Conservation (phyloP, 2,797 vertebrate genomes). For the Cyprinodon diabolis region DNA sequence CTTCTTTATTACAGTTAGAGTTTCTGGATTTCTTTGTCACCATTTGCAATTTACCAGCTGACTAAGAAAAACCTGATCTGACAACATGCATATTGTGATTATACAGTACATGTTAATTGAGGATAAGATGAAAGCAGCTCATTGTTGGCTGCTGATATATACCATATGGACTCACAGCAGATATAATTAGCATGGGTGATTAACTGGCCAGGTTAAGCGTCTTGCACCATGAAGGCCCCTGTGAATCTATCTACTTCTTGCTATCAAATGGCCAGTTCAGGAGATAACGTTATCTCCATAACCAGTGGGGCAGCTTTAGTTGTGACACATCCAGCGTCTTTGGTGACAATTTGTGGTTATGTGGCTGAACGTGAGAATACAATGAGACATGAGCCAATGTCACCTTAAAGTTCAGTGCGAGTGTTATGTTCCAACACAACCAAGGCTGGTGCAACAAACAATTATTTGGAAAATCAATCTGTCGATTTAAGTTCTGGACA, state of each 20-base stretch:
- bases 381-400: constrained; percentile 32
- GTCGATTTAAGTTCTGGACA: too few relatives aligned
- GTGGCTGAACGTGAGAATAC: constrained; percentile 37
- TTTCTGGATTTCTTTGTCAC: constrained; percentile 5
- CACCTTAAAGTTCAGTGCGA: constrained; percentile 20
- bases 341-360: constrained; percentile 43
- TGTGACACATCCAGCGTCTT: constrained; percentile 38
- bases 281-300: constrained; percentile 38
- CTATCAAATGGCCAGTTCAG: constrained; percentile 37
- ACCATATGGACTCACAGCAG: constrained; percentile 74
- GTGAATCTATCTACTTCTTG: constrained; percentile 50
- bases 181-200: constrained; percentile 73
- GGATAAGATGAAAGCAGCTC: constrained; percentile 50
- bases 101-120: constrained; percentile 28
- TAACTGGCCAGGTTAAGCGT: constrained; percentile 76
- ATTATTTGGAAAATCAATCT: too few relatives aligned
- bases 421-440: constrained; percentile 44
- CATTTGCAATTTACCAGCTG: constrained; percentile 3
- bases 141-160: constrained; percentile 52
- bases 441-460: too few relatives aligned
- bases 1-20: not conserved
- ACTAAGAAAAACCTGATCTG: constrained; percentile 27
- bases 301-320: constrained; percentile 31
- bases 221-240: constrained; percentile 54
- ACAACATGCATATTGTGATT: constrained; percentile 20